A percentile compares a stretch with the other conserved stretches of the same genome.
phyloP scores from a whole-genome alignment of 2,888 invertebrate genomes.

The Phyto melanocephala region DNA sequence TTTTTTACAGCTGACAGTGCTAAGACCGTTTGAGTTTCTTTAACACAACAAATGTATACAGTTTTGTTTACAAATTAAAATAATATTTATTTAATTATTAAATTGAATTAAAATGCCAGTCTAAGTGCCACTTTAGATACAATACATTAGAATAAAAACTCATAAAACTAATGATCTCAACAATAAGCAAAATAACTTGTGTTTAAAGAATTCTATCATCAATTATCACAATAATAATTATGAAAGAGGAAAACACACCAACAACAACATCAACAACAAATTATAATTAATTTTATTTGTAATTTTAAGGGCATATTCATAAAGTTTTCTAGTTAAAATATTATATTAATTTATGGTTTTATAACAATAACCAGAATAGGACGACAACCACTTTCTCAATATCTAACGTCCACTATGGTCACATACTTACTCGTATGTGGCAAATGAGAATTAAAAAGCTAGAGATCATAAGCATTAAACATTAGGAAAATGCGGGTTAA shows the following conservation, averaged over 20 bases:
- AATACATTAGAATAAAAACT: conserved; percentile 17
- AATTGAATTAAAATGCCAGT: conserved; percentile 51
- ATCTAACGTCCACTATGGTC: conserved; percentile 50
- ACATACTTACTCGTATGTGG: not conserved
- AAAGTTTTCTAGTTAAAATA: conserved; percentile 10
- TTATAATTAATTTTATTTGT: conserved; percentile 49
- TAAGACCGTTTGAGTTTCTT: not conserved
- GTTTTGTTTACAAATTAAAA: conserved; percentile 25
- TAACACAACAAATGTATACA: conserved; percentile 34
- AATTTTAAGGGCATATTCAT: conserved; percentile 59
- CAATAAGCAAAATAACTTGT: not conserved
- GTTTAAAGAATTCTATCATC: conserved; percentile 14
- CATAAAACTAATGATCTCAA: not conserved
- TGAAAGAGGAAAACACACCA: not conserved
- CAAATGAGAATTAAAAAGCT: not conserved
- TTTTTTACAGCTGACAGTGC: not conserved
- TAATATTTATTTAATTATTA: conserved; percentile 35
- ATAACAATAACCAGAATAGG: conserved; percentile 53
- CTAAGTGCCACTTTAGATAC: conserved; percentile 19
- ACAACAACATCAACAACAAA: conserved; percentile 9
- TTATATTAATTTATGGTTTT: conserved; percentile 60
- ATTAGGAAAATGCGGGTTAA: conserved; percentile 46
- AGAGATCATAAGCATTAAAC: conserved; percentile 38
- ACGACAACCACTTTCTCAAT: not conserved
- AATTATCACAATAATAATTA: conserved; percentile 38